Percentiles rank a stretch among this genome's conserved stretches.
These are phyloP conservation scores for Caenorhabditis doughertyi DNA, from an alignment of 2,888 invertebrate species.

Conservation along the genomic window DNA sequence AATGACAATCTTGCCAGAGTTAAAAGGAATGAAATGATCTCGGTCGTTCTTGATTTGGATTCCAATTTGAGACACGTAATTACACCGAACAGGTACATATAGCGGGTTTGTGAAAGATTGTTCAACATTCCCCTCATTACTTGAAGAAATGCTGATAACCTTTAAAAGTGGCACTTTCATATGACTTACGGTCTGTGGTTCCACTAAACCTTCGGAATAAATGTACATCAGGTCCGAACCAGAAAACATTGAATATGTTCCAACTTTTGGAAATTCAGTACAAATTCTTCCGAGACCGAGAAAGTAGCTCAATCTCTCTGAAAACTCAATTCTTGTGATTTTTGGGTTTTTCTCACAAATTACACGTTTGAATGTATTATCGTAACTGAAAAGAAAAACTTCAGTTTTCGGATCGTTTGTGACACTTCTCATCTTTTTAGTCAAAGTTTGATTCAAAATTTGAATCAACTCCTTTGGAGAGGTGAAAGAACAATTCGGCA, in stretches of 20 bases:
- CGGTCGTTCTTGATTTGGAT: slow-evolving; percentile 26
- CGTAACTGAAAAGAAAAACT: not conserved
- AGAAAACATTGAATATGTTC: slow-evolving; percentile 11
- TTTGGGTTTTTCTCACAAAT: not conserved
- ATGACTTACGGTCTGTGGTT: slow-evolving; percentile 32
- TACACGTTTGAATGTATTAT: not conserved
- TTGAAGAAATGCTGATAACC: not conserved
- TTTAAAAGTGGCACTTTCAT: no score
- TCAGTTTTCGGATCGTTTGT: not conserved
- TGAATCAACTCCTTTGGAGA: not conserved
- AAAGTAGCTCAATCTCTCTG: slow-evolving; percentile 5
- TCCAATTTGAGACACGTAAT: not conserved
- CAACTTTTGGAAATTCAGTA: not conserved
- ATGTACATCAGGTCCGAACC: slow-evolving; percentile 35
- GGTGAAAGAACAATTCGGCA: not conserved
- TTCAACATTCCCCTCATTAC: slow-evolving; percentile 15
- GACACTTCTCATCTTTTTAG: not conserved
- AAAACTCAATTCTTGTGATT: slow-evolving; percentile 2
- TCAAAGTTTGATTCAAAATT: not conserved
- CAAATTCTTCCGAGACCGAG: not conserved
- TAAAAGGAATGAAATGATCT: slow-evolving; percentile 31
- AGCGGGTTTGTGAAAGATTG: slow-evolving; percentile 9
- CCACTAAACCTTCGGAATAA: slow-evolving; percentile 26
- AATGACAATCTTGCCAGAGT: slow-evolving; percentile 35
- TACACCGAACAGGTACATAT: slow-evolving; percentile 14